Evolutionary conservation across 2,888 invertebrate genomes (phyloP).

Genomic region (Ormyrus rosae): DNA sequence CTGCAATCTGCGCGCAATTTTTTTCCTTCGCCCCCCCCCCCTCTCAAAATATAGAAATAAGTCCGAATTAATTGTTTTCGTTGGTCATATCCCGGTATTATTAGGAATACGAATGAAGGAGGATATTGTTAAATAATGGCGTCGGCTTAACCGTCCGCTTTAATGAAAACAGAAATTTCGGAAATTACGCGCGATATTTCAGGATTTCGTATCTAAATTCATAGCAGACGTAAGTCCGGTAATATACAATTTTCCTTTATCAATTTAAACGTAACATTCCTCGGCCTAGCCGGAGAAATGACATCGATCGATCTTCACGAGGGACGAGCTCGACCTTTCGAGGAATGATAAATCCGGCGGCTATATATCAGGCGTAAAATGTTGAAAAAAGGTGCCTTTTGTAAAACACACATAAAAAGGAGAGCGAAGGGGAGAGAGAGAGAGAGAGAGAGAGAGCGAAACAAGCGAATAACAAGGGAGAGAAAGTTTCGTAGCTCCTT

Average conservation of each 20-base stretch:
- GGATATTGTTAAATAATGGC: too few relatives aligned
- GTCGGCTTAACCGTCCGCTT: too few relatives aligned
- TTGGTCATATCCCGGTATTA: too few relatives aligned
- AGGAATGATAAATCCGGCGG: constrained; percentile 63
- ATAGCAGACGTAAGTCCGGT: not conserved
- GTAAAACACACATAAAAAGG: too few relatives aligned
- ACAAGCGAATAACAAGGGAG: constrained; percentile 36
- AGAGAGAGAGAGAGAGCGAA: constrained; percentile 42
- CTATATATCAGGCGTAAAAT: constrained; percentile 64
- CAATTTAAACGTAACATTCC: constrained; percentile 10
- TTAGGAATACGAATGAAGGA: too few relatives aligned
- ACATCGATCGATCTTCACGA: constrained; percentile 25
- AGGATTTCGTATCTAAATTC: not conserved
- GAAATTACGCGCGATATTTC: too few relatives aligned
- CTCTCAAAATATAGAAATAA: not conserved
- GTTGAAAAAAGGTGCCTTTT: constrained; percentile 49
- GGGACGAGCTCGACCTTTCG: not conserved
- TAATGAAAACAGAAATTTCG: too few relatives aligned
- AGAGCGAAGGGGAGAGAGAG: not conserved
- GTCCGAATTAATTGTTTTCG: too few relatives aligned
- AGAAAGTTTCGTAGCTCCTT: constrained; percentile 18
- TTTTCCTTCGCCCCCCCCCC: not conserved
- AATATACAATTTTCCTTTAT: too few relatives aligned
- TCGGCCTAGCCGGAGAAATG: not conserved
- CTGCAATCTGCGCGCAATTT: not conserved